A percentile compares a stretch with the other conserved stretches of the same genome.
These are phyloP conservation scores for Danio choprae DNA, from an alignment of 2,797 vertebrate species.

Conservation along the genomic window DNA sequence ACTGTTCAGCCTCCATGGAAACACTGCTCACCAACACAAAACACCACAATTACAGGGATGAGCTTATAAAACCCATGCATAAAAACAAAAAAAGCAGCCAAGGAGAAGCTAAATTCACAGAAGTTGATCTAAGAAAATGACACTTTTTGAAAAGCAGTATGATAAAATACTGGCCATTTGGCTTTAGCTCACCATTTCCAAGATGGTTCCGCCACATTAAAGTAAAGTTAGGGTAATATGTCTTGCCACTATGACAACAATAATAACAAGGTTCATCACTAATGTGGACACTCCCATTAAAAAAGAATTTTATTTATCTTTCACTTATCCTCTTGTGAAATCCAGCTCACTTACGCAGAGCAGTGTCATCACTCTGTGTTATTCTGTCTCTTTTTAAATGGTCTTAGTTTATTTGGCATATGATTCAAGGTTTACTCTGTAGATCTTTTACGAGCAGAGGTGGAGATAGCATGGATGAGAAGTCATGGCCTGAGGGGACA, in stretches of 20 bases:
- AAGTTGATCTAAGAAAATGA: background rate
- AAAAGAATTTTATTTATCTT: constrained; percentile 26
- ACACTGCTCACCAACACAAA: constrained; percentile 58
- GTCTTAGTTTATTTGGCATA: constrained; percentile 59
- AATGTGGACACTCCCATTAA: constrained; percentile 29
- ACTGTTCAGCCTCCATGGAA: constrained; percentile 60
- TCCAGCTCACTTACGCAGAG: constrained; percentile 26
- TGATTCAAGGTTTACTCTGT: constrained; percentile 62
- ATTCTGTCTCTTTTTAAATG: constrained; percentile 27
- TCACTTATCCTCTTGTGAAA: constrained; percentile 55
- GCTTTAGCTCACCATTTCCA: background rate
- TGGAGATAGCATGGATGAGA: constrained; percentile 65
- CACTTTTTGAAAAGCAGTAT: constrained; percentile 5
- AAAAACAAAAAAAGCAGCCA: background rate
- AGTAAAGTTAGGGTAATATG: background rate
- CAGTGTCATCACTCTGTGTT: constrained; percentile 39
- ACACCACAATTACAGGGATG: background rate
- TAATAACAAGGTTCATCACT: constrained; percentile 15
- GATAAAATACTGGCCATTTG: constrained; percentile 3
- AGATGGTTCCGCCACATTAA: constrained; percentile 7
- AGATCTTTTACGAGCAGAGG: constrained; percentile 64
- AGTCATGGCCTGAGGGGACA: constrained; percentile 67
- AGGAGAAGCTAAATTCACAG: constrained; percentile 21
- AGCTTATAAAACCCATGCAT: constrained; percentile 11
- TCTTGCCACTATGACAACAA: constrained; percentile 36